These are phyloP conservation scores for Brachyrhaphis roseni DNA, from an alignment of 2,797 vertebrate genomes.

Conservation along the genomic window DNA sequence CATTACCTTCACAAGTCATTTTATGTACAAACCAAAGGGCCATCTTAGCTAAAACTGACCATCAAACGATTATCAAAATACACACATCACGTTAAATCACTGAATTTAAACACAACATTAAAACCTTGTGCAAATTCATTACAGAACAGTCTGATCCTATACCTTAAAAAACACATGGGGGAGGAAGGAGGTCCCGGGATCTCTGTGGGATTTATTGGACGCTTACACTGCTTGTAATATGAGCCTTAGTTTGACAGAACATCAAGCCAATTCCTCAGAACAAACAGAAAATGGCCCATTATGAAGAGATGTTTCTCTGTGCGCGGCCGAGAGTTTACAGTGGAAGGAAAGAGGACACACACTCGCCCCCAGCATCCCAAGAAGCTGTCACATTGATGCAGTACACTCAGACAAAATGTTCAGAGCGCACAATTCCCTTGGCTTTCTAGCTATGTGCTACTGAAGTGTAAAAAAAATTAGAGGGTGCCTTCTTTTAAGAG, in stretches of 20 bases:
- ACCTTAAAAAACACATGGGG: background rate
- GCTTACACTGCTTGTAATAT: slow-evolving; percentile 8
- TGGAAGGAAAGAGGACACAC: slow-evolving; percentile 53
- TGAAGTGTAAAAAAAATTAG: slow-evolving; percentile 33
- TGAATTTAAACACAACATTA: background rate
- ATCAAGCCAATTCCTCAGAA: slow-evolving; percentile 21
- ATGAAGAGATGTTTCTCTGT: slow-evolving; percentile 26
- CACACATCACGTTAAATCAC: background rate
- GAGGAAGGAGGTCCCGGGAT: background rate
- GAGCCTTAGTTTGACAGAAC: slow-evolving; percentile 26
- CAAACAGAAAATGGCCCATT: slow-evolving; percentile 26
- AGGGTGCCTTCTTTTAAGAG: slow-evolving; percentile 27
- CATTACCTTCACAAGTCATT: background rate
- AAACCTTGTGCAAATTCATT: slow-evolving; percentile 8
- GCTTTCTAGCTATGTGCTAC: slow-evolving; percentile 33
- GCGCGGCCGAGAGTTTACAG: slow-evolving; percentile 19
- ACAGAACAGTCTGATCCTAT: background rate
- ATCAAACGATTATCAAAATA: background rate
- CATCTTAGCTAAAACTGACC: background rate
- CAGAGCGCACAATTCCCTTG: slow-evolving; percentile 45
- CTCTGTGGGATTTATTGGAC: slow-evolving; percentile 2
- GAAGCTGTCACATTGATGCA: slow-evolving; percentile 68
- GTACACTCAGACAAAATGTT: slow-evolving; percentile 61
- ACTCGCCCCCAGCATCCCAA: slow-evolving; percentile 55
- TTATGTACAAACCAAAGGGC: background rate